phyloP scores from a whole-genome alignment of 1,140 invertebrate species.

The Campoletis sonorensis region DNA sequence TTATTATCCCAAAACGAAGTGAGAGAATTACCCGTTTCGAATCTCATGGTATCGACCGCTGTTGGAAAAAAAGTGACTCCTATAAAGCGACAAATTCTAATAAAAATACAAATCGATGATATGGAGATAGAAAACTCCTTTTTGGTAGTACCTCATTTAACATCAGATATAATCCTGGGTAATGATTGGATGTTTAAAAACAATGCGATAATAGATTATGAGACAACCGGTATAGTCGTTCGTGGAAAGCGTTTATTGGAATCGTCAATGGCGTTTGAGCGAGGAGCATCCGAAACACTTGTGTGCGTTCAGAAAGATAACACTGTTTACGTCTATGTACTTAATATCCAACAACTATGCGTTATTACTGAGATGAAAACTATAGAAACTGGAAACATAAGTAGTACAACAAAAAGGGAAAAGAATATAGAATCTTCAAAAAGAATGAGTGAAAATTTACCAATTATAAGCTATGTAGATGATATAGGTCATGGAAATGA shows the following conservation, averaged over 20 bases:
- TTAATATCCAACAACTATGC: neutral
- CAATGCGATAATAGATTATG: conserved; percentile 48
- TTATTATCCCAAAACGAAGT: conserved; percentile 22
- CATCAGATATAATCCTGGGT: conserved; percentile 50
- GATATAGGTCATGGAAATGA: too few relatives aligned
- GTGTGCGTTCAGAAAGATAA: neutral
- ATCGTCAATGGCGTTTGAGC: neutral
- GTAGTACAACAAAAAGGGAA: too few relatives aligned
- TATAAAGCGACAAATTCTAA: conserved; percentile 48
- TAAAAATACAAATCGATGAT: conserved; percentile 38
- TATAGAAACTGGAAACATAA: too few relatives aligned
- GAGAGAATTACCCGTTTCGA: conserved; percentile 48
- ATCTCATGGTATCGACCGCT: conserved; percentile 45
- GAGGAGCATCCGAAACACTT: neutral
- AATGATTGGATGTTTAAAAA: conserved; percentile 52
- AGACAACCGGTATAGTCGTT: neutral
- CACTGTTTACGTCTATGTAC: neutral
- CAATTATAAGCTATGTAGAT: too few relatives aligned
- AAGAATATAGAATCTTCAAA: too few relatives aligned
- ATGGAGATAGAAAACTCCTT: conserved; percentile 22
- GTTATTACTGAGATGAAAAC: too few relatives aligned
- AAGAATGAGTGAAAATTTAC: too few relatives aligned
- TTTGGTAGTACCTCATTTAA: conserved; percentile 46
- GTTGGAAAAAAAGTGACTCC: conserved; percentile 51
- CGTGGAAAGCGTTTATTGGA: neutral